phyloP scores from a whole-genome alignment of 2,113 vertebrate genomes.

The Aphyosemion australe region DNA sequence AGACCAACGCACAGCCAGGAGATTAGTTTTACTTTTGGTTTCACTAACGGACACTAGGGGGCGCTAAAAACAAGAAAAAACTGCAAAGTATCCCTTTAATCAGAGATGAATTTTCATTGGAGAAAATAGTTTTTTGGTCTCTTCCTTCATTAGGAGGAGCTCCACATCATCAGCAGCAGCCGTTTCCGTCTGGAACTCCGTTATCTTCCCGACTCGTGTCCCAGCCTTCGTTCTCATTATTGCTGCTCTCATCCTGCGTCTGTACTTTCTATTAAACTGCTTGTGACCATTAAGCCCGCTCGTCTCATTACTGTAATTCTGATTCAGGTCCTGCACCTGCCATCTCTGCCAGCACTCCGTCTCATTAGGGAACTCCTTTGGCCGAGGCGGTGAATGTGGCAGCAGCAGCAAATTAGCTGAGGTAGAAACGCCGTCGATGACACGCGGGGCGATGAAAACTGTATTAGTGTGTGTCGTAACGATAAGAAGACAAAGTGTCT shows the following conservation, averaged over 20 bases:
- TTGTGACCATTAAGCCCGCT: constrained; percentile 30
- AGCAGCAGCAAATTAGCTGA: constrained; percentile 34
- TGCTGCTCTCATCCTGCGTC: constrained; percentile 6
- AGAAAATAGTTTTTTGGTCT: not conserved
- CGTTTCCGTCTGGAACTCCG: not conserved
- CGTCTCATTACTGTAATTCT: constrained; percentile 38
- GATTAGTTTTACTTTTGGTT: too few species aligned
- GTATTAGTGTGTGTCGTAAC: not conserved
- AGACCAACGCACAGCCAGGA: too few species aligned
- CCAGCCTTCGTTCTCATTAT: constrained; percentile 15
- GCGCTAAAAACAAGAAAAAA: too few species aligned
- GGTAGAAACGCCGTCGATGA: constrained; percentile 25
- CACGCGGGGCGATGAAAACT: not conserved
- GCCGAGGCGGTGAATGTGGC: not conserved
- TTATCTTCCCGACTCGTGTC: not conserved
- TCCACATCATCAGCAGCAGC: too few species aligned
- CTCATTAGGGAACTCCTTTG: constrained; percentile 39
- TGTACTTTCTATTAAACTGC: constrained; percentile 31
- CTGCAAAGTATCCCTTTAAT: too few species aligned
- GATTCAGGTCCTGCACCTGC: constrained; percentile 39
- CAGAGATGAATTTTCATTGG: not conserved
- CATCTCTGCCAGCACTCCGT: constrained; percentile 3
- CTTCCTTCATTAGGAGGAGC: not conserved
- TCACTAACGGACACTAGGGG: too few species aligned
- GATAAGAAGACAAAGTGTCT: not conserved